Base-by-base conservation (phyloP, 2,113 vertebrate genomes). In the Silurus meridionalis region DNA sequence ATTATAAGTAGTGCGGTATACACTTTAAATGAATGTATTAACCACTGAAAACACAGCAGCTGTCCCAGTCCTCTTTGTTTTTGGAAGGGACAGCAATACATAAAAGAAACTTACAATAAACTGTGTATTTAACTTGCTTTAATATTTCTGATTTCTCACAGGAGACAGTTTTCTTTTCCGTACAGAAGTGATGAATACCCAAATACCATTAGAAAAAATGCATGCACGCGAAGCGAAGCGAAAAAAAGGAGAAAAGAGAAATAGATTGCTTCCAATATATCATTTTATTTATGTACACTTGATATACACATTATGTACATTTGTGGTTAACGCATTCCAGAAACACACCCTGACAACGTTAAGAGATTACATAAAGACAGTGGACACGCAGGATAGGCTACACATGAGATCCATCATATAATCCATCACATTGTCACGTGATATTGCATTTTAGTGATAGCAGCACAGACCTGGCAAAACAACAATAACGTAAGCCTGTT, bases 391-490 rank as follows among this genome's bases (percentile, higher is more conserved):
- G 86, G 88, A 87, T 89, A 90, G 88, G 87, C 83, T 89, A 92
- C 80, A 66, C 72, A 77, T 88, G 61, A 88, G 81, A 84, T 87
- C 79, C 88, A 85, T 84, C 85, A 79, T 71, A 84, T 89, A 81
- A 61, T 88, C 81, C 89, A 88, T 84, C 81, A 90, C 90, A 87
- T 81, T 88, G 91, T 78, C 55, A 55, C 80, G 91, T 91, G 92
- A 90, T 90, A 90, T 94, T 96, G 95, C 95, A 96, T 95, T 94
- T 94, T 94, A 89, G 82, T 28, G 93, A 93, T 92, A 95, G 94
- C 94, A 94, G 95, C 94, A 95, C 91, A 91, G 89, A 88, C 92
- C 82, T 92, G 90, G 89, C 91, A 77, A 93, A 92, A 91, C 89
- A 84, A 88, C 87, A 87, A 94, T 90, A 92, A 85, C 63, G 83